These are phyloP conservation scores for Phylloscopus collybita DNA, from an alignment of 2,797 vertebrate genomes.

Conservation along the genomic window DNA sequence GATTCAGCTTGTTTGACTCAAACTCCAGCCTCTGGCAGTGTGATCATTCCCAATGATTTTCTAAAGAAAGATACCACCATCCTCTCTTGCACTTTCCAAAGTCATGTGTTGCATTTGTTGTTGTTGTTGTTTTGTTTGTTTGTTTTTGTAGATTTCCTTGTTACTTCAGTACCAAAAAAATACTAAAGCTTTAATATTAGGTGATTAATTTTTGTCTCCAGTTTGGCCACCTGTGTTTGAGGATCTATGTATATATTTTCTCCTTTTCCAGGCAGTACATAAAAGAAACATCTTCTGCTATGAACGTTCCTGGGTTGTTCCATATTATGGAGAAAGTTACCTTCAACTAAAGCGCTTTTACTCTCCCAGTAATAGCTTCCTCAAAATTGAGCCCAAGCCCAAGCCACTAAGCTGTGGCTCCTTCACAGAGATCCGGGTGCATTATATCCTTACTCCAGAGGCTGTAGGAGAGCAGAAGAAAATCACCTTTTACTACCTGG, in stretches of 20 bases:
- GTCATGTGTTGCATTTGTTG: background rate
- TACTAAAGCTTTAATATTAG: background rate
- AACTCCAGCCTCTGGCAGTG: background rate
- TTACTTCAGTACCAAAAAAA: background rate
- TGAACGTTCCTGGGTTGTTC: constrained; percentile 40
- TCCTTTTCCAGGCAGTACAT: constrained; percentile 65
- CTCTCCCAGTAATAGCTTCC: constrained; percentile 72
- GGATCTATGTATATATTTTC: background rate
- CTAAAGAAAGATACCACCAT: background rate
- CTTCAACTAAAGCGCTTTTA: constrained; percentile 48
- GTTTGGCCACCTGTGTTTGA: background rate
- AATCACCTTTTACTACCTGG: constrained; percentile 73
- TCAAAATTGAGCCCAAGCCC: constrained; percentile 60
- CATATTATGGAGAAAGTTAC: background rate
- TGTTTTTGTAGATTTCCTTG: background rate
- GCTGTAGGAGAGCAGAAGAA: constrained; percentile 42
- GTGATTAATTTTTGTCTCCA: background rate
- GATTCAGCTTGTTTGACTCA: background rate
- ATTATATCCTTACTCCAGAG: constrained; percentile 64
- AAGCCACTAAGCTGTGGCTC: constrained; percentile 57
- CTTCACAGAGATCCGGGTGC: constrained; percentile 5
- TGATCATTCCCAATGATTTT: background rate
- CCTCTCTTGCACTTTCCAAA: background rate
- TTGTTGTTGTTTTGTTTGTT: too few species aligned
- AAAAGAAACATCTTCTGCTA: background rate